Evolutionary conservation across 2,888 invertebrate species (phyloP).

Genomic region (Cosmia trapezina): DNA sequence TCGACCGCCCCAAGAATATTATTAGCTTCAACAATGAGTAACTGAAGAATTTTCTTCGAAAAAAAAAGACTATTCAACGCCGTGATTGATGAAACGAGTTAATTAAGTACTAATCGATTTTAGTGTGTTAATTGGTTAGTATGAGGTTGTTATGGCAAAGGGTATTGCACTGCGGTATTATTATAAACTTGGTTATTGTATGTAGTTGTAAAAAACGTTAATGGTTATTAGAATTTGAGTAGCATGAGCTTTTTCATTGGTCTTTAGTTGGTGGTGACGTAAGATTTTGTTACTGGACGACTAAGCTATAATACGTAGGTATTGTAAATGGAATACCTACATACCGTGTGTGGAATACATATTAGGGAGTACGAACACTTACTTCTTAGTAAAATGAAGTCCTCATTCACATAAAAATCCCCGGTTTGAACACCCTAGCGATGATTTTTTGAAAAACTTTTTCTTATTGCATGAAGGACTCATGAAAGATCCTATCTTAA

Average conservation of each 20-base stretch:
- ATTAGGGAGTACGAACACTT: neutral
- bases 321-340: neutral
- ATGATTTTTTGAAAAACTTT: neutral
- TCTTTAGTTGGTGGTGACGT: conserved; percentile 25
- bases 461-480: no score
- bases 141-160: conserved; percentile 33
- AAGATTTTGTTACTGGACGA: conserved; percentile 6
- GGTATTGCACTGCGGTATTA: conserved; percentile 29
- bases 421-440: no score
- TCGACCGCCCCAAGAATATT: conserved; percentile 74
- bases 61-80: conserved; percentile 57
- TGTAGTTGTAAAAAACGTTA: conserved; percentile 33
- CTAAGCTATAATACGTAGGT: neutral
- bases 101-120: conserved; percentile 61
- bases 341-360: no score
- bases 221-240: conserved; percentile 36
- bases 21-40: conserved; percentile 71
- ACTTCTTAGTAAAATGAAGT: neutral
- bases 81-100: conserved; percentile 54
- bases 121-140: conserved; percentile 47
- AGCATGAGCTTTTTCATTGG: conserved; percentile 37
- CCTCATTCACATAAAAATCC: neutral
- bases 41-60: conserved; percentile 64
- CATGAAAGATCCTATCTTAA: neutral
- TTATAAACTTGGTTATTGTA: conserved; percentile 26